Evolutionary conservation across 2,888 invertebrate species (phyloP), one percentile per base, ranked within the genome.

Genomic region (Carterocephalus palaemon): DNA sequence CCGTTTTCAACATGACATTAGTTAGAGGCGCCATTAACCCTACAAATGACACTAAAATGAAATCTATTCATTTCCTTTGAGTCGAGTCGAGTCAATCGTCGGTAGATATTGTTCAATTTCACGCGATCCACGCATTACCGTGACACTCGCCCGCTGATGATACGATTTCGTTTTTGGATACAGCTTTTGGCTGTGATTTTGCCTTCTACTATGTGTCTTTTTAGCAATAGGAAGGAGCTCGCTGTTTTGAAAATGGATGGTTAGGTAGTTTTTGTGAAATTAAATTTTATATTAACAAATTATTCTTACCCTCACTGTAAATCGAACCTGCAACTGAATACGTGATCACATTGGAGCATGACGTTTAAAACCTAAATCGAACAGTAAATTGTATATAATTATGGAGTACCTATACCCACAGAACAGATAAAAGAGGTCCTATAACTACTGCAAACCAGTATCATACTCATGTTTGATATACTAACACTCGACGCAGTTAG

Each of bases 1-100:
- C 48, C 46, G 43, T 62, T 69, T 64, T 69, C 68, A 63, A 64
- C 67, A 60, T 63, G 71, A 56, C 75, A 79, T 79, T 76, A 80
- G 70, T 67, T 56, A 62, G 63, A 71, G 77, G 74, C 70, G 77
- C 80, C 76, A 86, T 86, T 86, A 86, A 65, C 77, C 62, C 78
- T 77, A 85, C 84, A 85, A 85, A 86, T 83, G 86, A 83, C 85
- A 86, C 83, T 78, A 79, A 79, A 85, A 85, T 80, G 79, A 85
- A 86, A 86, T 86, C 86, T 86, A 85, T 86, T 86, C 85, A 86
- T 86, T 86, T 86, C 83, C 84, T 75, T 74, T 66, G 70, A 70
- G 70, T 62, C 67, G 77, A 84, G 70, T 62, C 67, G 77, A 84
- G 83, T 82, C 85, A 82, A 84, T 84, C 76, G 82, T 64, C 69